phyloP scores from a whole-genome alignment of 2,888 invertebrate species.

The Drosophila gaucha region DNA sequence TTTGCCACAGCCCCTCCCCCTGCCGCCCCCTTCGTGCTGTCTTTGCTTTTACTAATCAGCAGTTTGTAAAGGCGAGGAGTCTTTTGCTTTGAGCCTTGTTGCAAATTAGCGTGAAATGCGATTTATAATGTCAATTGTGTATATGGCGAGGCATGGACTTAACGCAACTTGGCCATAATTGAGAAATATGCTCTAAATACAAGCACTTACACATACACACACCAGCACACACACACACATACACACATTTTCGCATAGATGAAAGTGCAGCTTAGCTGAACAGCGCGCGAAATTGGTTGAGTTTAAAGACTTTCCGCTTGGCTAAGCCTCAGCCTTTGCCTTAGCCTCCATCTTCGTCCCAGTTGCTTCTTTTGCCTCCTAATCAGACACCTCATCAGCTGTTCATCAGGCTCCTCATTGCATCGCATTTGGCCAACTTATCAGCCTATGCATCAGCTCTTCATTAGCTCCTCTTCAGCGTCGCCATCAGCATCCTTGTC shows the following conservation, averaged over 20 bases:
- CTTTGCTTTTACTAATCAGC: constrained; percentile 54
- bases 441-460: no score
- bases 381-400: no score
- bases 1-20: not conserved
- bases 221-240: constrained; percentile 13
- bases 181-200: constrained; percentile 59
- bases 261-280: constrained; percentile 57
- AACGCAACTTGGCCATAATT: constrained; percentile 62
- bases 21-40: not conserved
- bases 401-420: no score
- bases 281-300: constrained; percentile 46
- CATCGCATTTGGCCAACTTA: no score
- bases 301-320: constrained; percentile 18
- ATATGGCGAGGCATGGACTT: constrained; percentile 27
- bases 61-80: constrained; percentile 40
- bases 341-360: not conserved
- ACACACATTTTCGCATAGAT: constrained; percentile 35
- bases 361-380: no score
- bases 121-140: constrained; percentile 80
- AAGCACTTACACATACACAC: constrained; percentile 3
- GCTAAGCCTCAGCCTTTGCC: not conserved
- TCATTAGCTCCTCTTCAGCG: no score
- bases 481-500: no score
- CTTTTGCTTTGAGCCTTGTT: constrained; percentile 48
- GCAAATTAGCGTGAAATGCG: constrained; percentile 81